Base-by-base conservation (phyloP, 2,113 vertebrate genomes). In the Hiodon alosoides region DNA sequence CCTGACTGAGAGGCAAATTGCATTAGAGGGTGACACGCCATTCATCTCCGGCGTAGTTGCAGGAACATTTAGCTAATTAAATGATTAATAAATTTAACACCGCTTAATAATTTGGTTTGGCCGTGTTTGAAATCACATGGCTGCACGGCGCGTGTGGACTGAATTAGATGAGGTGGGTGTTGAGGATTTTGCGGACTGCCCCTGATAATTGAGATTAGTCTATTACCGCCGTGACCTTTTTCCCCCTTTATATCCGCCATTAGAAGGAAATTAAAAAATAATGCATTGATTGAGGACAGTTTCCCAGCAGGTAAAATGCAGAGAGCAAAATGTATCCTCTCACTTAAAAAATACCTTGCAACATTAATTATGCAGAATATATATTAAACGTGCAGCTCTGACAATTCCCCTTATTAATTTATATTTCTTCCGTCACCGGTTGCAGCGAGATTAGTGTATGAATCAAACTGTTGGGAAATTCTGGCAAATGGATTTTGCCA, bases 61-160 rank as follows among this genome's bases (percentile, higher is more conserved):
- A 91, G 91, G 95, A 95, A 95, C 94, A 95, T 97, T 97, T 96
- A 98, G 93, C 93, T 96, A 97, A 97, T 98, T 96, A 95, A 97
- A 98, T 95, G 94, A 96, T 97, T 96, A 95, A 95, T 95, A 95
- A 96, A 96, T 96, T 96, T 94, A 94, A 95, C 93, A 94, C 94
- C 90, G 93, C 93, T 94, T 94, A 94, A 94, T 94, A 96, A 95
- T 95, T 94, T 95, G 93, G 94, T 94, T 95, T 93, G 89, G 89
- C 90, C 87, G 86, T 92, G 92, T 92, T 92, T 91, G 91, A 91
- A 93, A 93, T 93, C 90, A 89, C 92, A 91, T 86, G 88, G 90
- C 2, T 86, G 89, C 85, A 50, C 86, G 61, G 87, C 91, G 92
- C 86, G 81, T 92, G 89, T 81, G 89, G 87, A 83, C 83, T 81